phyloP scores from a whole-genome alignment of 1,140 invertebrate species.

The Brachionus sp. region DNA sequence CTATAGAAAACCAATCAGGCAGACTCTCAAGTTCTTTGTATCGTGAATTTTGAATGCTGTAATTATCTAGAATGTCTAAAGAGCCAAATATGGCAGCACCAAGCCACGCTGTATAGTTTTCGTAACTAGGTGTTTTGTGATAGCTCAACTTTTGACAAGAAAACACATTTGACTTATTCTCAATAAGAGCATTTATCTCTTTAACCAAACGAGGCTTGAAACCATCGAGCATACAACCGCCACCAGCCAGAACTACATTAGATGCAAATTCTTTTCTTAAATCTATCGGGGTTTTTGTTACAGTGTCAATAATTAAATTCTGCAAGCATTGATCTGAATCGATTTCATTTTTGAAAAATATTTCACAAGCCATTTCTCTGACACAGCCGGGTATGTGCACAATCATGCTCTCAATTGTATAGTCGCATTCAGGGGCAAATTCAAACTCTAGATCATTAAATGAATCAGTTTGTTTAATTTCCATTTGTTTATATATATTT shows the following conservation, averaged over 20 bases:
- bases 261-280: constrained; percentile 69
- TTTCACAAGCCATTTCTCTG: constrained; percentile 74
- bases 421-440: not conserved
- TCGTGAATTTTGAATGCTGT: constrained; percentile 71
- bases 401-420: not conserved
- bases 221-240: constrained; percentile 75
- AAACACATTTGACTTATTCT: constrained; percentile 65
- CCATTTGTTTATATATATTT: constrained; percentile 59
- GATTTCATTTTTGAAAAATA: constrained; percentile 77
- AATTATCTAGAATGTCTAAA: constrained; percentile 71
- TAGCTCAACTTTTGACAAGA: constrained; percentile 71
- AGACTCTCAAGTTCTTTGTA: constrained; percentile 69
- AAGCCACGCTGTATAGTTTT: constrained; percentile 79
- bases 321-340: constrained; percentile 73
- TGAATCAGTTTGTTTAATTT: constrained; percentile 37
- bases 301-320: constrained; percentile 76
- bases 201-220: constrained; percentile 70
- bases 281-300: constrained; percentile 75
- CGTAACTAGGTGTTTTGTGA: constrained; percentile 72
- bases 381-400: constrained; percentile 12
- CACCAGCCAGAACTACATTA: constrained; percentile 79
- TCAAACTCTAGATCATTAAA: not conserved
- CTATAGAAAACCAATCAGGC: constrained; percentile 71
- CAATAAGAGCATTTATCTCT: constrained; percentile 68
- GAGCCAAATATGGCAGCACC: constrained; percentile 78